Evolutionary conservation across 2,797 vertebrate genomes (phyloP), one percentile per base, ranked within the genome.

Genomic region (Telmatherina bonti): DNA sequence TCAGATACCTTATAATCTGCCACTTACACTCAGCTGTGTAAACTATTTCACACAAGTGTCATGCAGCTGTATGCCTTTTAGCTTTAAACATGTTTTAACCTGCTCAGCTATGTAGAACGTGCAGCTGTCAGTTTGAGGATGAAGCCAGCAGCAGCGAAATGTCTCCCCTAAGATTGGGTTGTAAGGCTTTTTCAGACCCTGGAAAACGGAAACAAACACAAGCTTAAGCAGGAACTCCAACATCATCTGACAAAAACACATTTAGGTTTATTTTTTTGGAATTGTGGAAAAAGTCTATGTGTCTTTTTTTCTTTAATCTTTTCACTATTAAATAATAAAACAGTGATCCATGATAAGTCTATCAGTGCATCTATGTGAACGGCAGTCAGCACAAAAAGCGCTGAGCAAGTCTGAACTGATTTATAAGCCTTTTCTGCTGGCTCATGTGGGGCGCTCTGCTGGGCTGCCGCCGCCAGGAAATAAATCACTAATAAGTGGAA

Each of bases 121-220:
- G 72, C 95, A 97, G 91, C 97, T 98, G 91, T 96, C 83, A 0
- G 95, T 97, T 86, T 97, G 86, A 27, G 97, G 97, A 85, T 99
- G 96, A 75, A 95, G 94, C 97, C 97, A 99, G 92, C 96, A 95
- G 92, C 98, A 98, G 83, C 97, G 98, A 90, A 99, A 99, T 0
- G 93, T 97, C 92, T 99, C 98, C 71, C 98, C 97, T 62, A 99
- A 92, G 83, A 99, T 95, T 29, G 97, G 97, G 85, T 99, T 99
- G 89, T 99, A 99, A 77, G 98, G 97, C 92, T 99, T 99, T 92
- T 98, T 99, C 85, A 99, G 95, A 65, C 98, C 98, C 98, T 99
- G 86, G 20, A 85, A 70, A 26, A 70, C 0, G 29, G 13, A 68
- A 76, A 81, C 0, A 80, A 18, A 43, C 2, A 76, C 11, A 41